Base-by-base conservation (phyloP, 2,888 invertebrate species). In the Stenchaetothrips biformis region DNA sequence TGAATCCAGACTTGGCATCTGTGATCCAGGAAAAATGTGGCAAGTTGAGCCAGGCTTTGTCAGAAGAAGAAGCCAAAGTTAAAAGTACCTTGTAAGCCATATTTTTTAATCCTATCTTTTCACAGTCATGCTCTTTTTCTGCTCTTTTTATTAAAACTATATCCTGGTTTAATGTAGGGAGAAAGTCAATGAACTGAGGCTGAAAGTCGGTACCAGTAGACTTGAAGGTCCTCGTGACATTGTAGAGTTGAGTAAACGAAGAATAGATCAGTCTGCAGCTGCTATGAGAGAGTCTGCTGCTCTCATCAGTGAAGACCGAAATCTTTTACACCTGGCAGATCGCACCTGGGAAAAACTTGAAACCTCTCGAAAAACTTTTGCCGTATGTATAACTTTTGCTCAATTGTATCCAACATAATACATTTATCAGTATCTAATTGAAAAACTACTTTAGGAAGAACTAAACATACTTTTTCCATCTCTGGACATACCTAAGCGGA, bases 231-330 rank as follows among this genome's bases (percentile, higher is more conserved):
- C 67, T 7, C 21, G 11, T 11, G 67, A 74, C 25, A 21, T 74
- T 25, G 67, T 74, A 4, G 67, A 74, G 25, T 25, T 74, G 7
- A 74, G 67, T 21, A 74, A 74, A 25, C 21, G 67, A 74, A 21
- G 67, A 74, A 74, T 74, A 9, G 67, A 74, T 74, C 67, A 25
- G 11, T 74, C 67, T 11, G 67, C 67, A 74, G 67, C 67, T 21
- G 67, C 67, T 7, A 74, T 74, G 67, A 74, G 25, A 25, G 67
- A 74, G 67, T 74, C 67, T 9, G 67, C 67, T 8, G 25, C 67
- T 21, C 25, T 1, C 7, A 25, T 74, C 21, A 74, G 25, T 21
- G 67, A 74, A 21, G 67, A 74, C 25, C n/a, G 67, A 74, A 74
- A 74, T 21, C 67, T 74, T 7, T 25, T 25, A 25, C 9, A 7